Percentiles rank a stretch among this genome's conserved stretches.
Evolutionary conservation across 2,797 vertebrate genomes (phyloP).

Genomic region (Chaetophractus vellerosus): DNA sequence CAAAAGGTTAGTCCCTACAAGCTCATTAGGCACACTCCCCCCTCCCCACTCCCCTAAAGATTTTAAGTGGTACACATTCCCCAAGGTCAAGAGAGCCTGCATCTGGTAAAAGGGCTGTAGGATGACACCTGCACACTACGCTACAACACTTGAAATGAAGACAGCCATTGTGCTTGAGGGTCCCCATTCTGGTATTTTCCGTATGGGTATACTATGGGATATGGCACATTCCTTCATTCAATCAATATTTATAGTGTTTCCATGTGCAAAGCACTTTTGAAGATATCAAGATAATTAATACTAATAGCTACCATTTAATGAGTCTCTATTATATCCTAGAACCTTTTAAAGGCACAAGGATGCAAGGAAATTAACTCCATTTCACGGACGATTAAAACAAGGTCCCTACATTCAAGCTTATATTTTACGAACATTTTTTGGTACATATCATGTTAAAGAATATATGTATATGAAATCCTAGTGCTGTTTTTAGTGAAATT

Average conservation of each 20-base stretch:
- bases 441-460: not conserved
- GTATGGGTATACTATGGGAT: not conserved
- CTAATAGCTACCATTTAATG: not conserved
- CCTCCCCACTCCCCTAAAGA: not conserved
- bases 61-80: constrained; percentile 16
- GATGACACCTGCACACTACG: not conserved
- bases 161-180: not conserved
- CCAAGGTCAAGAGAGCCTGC: constrained; percentile 2
- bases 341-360: constrained; percentile 27
- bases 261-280: constrained; percentile 44
- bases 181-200: not conserved
- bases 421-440: constrained; percentile 41
- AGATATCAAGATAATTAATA: constrained; percentile 8
- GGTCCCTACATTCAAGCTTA: not conserved
- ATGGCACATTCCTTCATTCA: not conserved
- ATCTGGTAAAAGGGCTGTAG: constrained; percentile 20
- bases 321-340: constrained; percentile 9
- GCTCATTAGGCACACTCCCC: not conserved
- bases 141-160: not conserved
- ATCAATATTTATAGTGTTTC: not conserved
- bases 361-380: not conserved
- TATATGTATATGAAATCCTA: not conserved
- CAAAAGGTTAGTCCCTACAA: constrained; percentile 19
- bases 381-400: constrained; percentile 39
- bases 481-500: constrained; percentile 28